Evolutionary conservation across 2,797 vertebrate genomes (phyloP), one percentile per base, ranked within the genome.

Genomic region (Vespertilio murinus): DNA sequence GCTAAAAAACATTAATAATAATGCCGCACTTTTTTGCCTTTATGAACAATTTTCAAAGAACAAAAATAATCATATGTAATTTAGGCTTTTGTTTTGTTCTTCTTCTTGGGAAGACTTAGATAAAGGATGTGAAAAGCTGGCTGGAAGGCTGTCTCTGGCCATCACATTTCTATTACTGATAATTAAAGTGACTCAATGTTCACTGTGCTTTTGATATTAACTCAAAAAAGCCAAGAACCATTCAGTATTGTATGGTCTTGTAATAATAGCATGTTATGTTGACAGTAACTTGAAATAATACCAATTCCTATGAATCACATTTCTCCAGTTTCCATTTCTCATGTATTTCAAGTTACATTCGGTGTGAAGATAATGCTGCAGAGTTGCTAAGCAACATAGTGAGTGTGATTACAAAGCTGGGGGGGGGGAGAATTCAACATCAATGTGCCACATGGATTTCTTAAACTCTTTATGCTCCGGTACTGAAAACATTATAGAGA

Each of bases 351-450:
- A 74, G 42, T 49, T 20, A 49, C n/a, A 75, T 49, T 75, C 30
- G 96, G 96, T 97, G 93, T 93, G 94, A 95, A 97, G 96, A 96
- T 95, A 96, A 98, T 97, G 96, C 96, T 92, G 91, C 61, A 73
- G 86, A 96, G 97, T 98, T 98, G 96, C 98, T 96, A 97, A 97
- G 98, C 97, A 98, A 98, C 97, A 91, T 30, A 45, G 59, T 96
- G 97, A 97, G 93, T 95, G 92, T 96, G 56, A 94, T 88, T 95
- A 94, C 69, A 95, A 95, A 96, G 47, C 67, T 52, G 82, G 13
- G 78, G 40, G 6, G 30, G 28, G 4, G 64, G 91, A n/a, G 94
- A 89, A 59, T 85, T 93, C 91, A 95, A 11, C 20, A 93, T 73
- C 59, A 75, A 30, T 35, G 33, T 73, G 45, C 11, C 67, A 61